Conservation (phyloP, 2,888 invertebrate species). For the Biston betularia region DNA sequence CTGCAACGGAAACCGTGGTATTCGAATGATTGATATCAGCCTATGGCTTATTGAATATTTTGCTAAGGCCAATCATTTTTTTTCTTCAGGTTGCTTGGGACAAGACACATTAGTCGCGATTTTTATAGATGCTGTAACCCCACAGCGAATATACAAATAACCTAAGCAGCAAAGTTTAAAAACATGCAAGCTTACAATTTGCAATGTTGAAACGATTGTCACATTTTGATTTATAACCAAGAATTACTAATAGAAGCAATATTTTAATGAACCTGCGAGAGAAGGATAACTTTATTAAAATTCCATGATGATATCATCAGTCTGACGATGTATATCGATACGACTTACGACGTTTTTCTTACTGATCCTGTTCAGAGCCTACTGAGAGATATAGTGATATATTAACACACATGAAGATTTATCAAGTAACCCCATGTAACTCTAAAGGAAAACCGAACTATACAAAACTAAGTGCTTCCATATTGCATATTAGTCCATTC, state of each 20-base stretch:
- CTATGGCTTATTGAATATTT: constrained; percentile 4
- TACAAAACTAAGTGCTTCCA: background rate
- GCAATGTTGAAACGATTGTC: no score
- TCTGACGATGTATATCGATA: no score
- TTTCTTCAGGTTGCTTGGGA: constrained; percentile 22
- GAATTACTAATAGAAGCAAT: no score
- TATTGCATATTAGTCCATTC: constrained; percentile 6
- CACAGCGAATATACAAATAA: background rate
- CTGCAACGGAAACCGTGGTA: constrained; percentile 16
- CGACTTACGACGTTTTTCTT: background rate
- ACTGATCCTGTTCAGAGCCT: constrained; percentile 4
- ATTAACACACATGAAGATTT: background rate
- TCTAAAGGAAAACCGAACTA: background rate
- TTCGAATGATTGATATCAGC: constrained; percentile 13
- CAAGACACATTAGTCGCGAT: background rate
- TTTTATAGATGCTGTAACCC: background rate
- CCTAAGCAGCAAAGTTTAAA: background rate
- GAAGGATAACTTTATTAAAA: no score
- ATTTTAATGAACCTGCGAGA: no score
- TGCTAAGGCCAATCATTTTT: constrained; percentile 15
- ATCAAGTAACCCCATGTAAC: background rate
- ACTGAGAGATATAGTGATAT: constrained; percentile 1
- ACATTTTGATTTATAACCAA: background rate
- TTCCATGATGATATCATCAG: no score
- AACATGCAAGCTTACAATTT: background rate